Evolutionary conservation across 2,888 invertebrate genomes (phyloP), one percentile per base, ranked within the genome.

Genomic region (Catocala sponsa): DNA sequence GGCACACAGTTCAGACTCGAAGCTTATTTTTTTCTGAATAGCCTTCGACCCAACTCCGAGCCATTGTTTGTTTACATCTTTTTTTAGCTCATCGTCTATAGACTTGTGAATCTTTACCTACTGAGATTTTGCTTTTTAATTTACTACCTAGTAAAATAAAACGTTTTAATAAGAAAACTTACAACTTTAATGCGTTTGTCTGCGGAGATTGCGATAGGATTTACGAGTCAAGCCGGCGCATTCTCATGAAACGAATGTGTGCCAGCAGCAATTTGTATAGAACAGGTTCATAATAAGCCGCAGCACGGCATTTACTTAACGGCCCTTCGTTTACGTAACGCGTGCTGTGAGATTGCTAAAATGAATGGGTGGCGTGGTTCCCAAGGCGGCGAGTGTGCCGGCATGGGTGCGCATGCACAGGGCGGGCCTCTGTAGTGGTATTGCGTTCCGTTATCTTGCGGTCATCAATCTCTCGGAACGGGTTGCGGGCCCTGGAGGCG

Each of bases 401-500:
- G 65, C 52, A 70, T 67, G 69, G 72, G 70, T 72, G 76, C 74
- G 81, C 69, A 73, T 72, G 78, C 78, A 78, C 81, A 75, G 80
- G 83, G 78, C 80, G 82, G 85, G 80, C 78, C 76, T 73, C 83
- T 83, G 83, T 85, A 84, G 86, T 85, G 86, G 86, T 84, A 83
- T 80, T 72, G 78, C 78, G 85, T 85, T 80, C 93, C 92, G 93
- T 93, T 92, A 93, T 85, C 84, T 90, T 90, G 88, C 92, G 92
- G 92, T 92, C 91, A 90, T 90, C 92, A 90, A 89, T 88, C 90
- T 86, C 85, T 79, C 78, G 78, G 83, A 88, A 86, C 89, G 86
- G 85, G 88, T 85, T 84, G 83, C 79, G 86, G 86, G 84, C 85
- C 85, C 86, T 85, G 81, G 80, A 84, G 87, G 86, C 87, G 85